Conservation (phyloP, 2,888 invertebrate species). For the Mesorhabditis belari region DNA sequence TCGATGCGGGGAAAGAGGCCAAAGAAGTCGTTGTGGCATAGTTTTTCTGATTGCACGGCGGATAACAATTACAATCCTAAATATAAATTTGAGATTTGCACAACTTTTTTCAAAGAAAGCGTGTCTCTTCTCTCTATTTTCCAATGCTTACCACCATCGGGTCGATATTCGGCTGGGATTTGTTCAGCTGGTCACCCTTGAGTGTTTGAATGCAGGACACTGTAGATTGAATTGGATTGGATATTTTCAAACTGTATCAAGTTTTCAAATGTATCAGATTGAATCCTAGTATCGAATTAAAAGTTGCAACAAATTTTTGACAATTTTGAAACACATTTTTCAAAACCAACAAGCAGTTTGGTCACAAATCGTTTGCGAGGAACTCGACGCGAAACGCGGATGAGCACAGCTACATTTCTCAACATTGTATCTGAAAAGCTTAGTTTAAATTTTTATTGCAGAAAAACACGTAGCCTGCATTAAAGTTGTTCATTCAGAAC, state of each 20-base stretch:
- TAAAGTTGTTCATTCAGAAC: no score
- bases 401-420: slow-evolving; percentile 19
- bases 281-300: not conserved
- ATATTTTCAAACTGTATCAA: not conserved
- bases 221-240: slow-evolving; percentile 6
- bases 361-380: slow-evolving; percentile 10
- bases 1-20: slow-evolving; percentile 21
- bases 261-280: not conserved
- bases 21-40: slow-evolving; percentile 25
- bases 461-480: no score
- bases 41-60: slow-evolving; percentile 23
- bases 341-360: not conserved
- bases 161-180: slow-evolving; percentile 21
- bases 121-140: not conserved
- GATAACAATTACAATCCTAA: slow-evolving; percentile 21
- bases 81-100: no score
- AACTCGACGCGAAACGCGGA: slow-evolving; percentile 10
- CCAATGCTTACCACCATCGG: slow-evolving; percentile 6
- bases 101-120: no score
- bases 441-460: no score
- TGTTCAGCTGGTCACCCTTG: slow-evolving; percentile 25
- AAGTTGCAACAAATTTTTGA: not conserved
- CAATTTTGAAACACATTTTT: not conserved
- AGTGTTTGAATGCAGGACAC: slow-evolving; percentile 25
- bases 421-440: slow-evolving; percentile 10